These are phyloP conservation scores for Ptychodera flava DNA, from an alignment of 35 echinoderm and acorn worm genomes.

Conservation along the genomic window DNA sequence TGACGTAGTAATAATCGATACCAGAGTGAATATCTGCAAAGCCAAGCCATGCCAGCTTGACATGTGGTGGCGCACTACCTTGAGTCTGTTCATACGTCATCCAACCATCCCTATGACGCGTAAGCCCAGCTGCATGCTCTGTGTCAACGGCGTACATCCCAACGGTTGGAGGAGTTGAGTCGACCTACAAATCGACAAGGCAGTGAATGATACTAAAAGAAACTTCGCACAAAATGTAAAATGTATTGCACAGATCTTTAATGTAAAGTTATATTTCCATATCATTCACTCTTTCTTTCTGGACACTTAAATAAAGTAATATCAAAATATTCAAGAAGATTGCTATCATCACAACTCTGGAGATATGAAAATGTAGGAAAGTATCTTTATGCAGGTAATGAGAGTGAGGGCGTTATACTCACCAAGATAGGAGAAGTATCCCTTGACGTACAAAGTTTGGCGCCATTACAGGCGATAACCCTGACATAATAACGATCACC, in stretches of 20 bases:
- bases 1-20: constrained; percentile 19
- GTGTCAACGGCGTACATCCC: constrained; percentile 26
- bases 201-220: no score
- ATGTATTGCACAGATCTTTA: no score
- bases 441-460: constrained; percentile 27
- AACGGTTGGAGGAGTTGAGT: constrained; percentile 16
- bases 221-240: no score
- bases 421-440: no score
- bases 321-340: no score
- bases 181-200: constrained; percentile 12
- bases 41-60: constrained; percentile 35
- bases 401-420: no score
- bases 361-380: no score
- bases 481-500: constrained; percentile 16
- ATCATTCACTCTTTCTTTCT: no score
- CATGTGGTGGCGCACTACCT: not conserved
- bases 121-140: constrained; percentile 33
- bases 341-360: no score
- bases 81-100: constrained; percentile 7
- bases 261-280: no score
- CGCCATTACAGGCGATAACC: constrained; percentile 34
- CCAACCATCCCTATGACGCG: constrained; percentile 10
- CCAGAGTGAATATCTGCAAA: constrained; percentile 37
- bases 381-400: no score
- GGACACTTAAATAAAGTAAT: no score